Percentiles rank a stretch among this genome's conserved stretches.
These are phyloP conservation scores for Cloeon dipterum DNA, from an alignment of 2,888 invertebrate species.

Conservation along the genomic window DNA sequence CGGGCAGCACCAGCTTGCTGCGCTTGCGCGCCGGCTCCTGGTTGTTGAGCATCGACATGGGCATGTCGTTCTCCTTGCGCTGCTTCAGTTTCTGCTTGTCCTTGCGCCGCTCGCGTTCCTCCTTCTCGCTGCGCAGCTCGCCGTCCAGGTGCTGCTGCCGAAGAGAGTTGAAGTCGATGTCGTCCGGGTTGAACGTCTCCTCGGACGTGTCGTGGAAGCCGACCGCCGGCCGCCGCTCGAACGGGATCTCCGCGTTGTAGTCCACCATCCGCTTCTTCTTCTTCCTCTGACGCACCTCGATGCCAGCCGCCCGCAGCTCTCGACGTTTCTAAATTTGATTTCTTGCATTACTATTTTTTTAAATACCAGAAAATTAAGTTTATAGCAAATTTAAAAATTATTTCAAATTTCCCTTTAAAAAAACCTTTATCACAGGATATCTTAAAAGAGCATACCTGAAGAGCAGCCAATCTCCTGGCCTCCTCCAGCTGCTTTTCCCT, in stretches of 20 bases:
- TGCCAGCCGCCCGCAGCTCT: slow-evolving; percentile 92
- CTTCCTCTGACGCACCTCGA: slow-evolving; percentile 24
- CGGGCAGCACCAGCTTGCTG: slow-evolving; percentile 86
- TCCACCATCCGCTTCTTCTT: slow-evolving; percentile 65
- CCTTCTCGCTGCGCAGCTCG: slow-evolving; percentile 69
- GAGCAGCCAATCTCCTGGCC: slow-evolving; percentile 80
- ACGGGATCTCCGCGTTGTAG: slow-evolving; percentile 93
- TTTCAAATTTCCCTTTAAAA: no score
- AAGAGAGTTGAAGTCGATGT: slow-evolving; percentile 72
- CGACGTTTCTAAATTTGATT: slow-evolving; percentile 53
- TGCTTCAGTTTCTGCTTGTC: slow-evolving; percentile 91
- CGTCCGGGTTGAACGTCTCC: slow-evolving; percentile 69
- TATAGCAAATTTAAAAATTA: not conserved
- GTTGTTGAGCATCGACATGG: slow-evolving; percentile 65
- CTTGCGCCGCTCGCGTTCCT: slow-evolving; percentile 82
- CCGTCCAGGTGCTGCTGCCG: slow-evolving; percentile 86
- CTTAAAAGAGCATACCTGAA: no score
- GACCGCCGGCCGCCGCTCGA: slow-evolving; percentile 77
- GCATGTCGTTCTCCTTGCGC: slow-evolving; percentile 88
- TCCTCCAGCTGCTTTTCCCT: slow-evolving; percentile 97
- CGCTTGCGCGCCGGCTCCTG: slow-evolving; percentile 79
- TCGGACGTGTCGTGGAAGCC: slow-evolving; percentile 91
- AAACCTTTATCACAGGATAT: no score
- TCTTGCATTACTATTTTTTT: no score
- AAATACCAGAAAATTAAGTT: slow-evolving; percentile 2